Evolutionary conservation across 2,888 invertebrate species (phyloP), one percentile per base, ranked within the genome.

Genomic region (Tetramorium bicarinatum): DNA sequence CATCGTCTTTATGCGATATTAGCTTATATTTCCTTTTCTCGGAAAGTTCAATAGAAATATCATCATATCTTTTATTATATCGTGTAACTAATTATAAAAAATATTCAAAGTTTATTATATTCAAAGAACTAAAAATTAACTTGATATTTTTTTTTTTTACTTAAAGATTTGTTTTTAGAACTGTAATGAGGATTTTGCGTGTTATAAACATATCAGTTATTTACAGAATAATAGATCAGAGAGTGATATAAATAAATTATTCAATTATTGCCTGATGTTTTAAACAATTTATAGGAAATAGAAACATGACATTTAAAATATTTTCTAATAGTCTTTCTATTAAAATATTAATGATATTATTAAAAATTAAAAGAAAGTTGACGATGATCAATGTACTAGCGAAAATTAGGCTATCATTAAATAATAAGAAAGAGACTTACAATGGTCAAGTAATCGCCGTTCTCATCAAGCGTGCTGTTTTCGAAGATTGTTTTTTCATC

Each of bases 401-500:
- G 7, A 49, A 49, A 18, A 49, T 3, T 6, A 7, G 18, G 2
- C 3, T 0, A 47, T 47, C 11, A 25, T 25, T 41, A 29, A 49
- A 67, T 2, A n/a, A 77, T n/a, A 62, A 18, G 6, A 13, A 29
- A 25, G 29, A n/a, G 38, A 90, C 92, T 91, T 83, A 93, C 92
- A 3, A 91, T 88, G 47, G 84, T 86, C 64, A 89, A 85, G 62
- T 85, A 90, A 59, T 92, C 92, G 75, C 85, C 87, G 56, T 90
- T 91, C n/a, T 92, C 91, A 59, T 91, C 91, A n/a, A 85, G 83
- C 79, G 87, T 84, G 41, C 84, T 85, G 56, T 85, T 87, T 25
- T 90, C 87, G 49, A 89, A 87, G 44, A 82, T 34, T 34, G 87
- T 80, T 77, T 91, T 92, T 69, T 89, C 89, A n/a, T 87, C 86